These are phyloP conservation scores for Holacanthella duospinosa DNA, from an alignment of 2,888 invertebrate species.

Conservation along the genomic window DNA sequence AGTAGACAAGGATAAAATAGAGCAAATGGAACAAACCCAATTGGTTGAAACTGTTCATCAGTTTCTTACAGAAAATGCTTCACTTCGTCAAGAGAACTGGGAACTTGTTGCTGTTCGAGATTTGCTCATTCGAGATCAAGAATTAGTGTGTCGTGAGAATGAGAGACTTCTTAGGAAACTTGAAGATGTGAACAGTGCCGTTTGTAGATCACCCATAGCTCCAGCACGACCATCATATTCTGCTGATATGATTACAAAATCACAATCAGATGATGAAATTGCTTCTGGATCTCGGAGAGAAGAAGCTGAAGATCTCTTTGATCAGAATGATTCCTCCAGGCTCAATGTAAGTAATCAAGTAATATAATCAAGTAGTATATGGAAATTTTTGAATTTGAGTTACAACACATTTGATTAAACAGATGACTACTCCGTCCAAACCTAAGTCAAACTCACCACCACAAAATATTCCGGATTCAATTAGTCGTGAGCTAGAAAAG, in stretches of 20 bases:
- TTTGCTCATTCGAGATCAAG: conserved; percentile 73
- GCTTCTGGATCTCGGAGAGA: conserved; percentile 16
- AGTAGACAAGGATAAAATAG: conserved; percentile 59
- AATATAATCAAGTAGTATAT: background rate
- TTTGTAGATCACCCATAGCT: conserved; percentile 70
- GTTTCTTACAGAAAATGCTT: conserved; percentile 63
- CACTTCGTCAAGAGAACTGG: conserved; percentile 68
- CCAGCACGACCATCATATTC: conserved; percentile 64
- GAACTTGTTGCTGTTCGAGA: conserved; percentile 72
- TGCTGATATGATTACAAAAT: conserved; percentile 45
- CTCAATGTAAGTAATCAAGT: conserved; percentile 21
- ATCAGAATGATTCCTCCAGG: conserved; percentile 44
- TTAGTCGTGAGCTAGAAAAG: conserved; percentile 55
- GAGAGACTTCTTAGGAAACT: conserved; percentile 75
- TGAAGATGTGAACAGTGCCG: conserved; percentile 77
- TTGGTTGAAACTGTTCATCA: conserved; percentile 71
- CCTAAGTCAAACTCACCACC: conserved; percentile 37
- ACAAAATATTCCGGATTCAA: conserved; percentile 52
- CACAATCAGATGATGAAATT: conserved; percentile 38
- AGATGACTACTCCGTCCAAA: background rate
- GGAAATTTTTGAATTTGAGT: background rate
- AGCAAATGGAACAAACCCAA: conserved; percentile 64
- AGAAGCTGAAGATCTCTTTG: conserved; percentile 45
- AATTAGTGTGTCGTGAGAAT: conserved; percentile 79
- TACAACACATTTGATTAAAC: background rate